Percentiles rank a stretch among this genome's conserved stretches.
Evolutionary conservation across 1,140 invertebrate genomes (phyloP).

Genomic region (Drosophila sp.): DNA sequence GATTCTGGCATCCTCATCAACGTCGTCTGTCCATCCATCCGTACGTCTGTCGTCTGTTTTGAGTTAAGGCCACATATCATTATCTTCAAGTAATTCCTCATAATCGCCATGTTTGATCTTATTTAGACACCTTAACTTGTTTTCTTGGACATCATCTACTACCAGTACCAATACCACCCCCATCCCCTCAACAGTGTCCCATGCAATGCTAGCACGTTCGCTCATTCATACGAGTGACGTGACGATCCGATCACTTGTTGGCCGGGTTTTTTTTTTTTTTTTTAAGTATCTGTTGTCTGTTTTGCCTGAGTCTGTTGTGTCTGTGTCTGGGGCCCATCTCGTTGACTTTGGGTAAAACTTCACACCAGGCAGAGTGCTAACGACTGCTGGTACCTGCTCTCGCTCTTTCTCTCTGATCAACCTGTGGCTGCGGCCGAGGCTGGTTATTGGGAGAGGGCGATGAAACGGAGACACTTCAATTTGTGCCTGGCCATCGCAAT

Average conservation of each 20-base stretch:
- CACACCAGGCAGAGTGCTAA: constrained; percentile 73
- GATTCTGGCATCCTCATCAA: constrained; percentile 4
- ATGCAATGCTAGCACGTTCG: constrained; percentile 18
- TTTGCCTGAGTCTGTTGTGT: constrained; percentile 15
- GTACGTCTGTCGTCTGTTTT: constrained; percentile 15
- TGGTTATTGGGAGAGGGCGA: constrained; percentile 10
- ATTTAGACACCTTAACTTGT: constrained; percentile 77
- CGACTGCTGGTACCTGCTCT: constrained; percentile 69
- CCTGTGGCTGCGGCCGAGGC: constrained; percentile 1
- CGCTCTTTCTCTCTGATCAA: constrained; percentile 26
- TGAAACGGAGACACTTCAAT: constrained; percentile 43
- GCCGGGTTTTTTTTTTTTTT: constrained; percentile 21
- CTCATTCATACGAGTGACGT: constrained; percentile 50
- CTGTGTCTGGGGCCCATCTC: constrained; percentile 26
- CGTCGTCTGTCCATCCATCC: constrained; percentile 3
- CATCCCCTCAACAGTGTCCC: constrained; percentile 11
- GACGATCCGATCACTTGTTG: constrained; percentile 40
- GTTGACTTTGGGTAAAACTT: constrained; percentile 58
- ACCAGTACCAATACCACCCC: background rate
- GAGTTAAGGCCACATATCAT: constrained; percentile 51
- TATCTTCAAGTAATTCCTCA: constrained; percentile 69
- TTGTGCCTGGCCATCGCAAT: constrained; percentile 7
- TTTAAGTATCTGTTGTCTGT: constrained; percentile 5
- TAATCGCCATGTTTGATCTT: constrained; percentile 74
- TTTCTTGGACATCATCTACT: constrained; percentile 51